phyloP scores from a whole-genome alignment of 2,113 vertebrate species.

The Lophius piscatorius region DNA sequence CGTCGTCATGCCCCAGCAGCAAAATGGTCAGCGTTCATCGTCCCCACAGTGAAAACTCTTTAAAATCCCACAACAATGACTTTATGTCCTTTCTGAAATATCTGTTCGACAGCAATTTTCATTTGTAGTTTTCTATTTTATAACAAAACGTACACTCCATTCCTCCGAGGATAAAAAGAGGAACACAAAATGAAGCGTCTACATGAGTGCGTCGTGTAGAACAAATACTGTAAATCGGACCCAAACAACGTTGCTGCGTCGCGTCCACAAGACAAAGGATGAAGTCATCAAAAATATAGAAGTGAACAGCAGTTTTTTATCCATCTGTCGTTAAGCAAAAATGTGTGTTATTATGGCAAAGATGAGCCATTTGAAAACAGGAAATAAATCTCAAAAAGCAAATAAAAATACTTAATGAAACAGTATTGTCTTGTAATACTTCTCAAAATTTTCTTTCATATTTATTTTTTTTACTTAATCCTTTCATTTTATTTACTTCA shows the following conservation, averaged over 20 bases:
- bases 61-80: constrained; percentile 39
- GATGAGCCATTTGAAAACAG: constrained; percentile 66
- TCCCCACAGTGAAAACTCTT: constrained; percentile 21
- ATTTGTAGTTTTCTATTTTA: constrained; percentile 68
- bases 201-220: constrained; percentile 50
- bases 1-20: constrained; percentile 55
- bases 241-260: constrained; percentile 28
- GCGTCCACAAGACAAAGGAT: constrained; percentile 47
- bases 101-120: constrained; percentile 24
- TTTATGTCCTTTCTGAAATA: constrained; percentile 38
- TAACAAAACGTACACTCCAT: constrained; percentile 67
- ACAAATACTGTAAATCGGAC: constrained; percentile 39
- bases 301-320: constrained; percentile 70
- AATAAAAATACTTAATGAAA: constrained; percentile 59
- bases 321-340: constrained; percentile 60
- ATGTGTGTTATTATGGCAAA: constrained; percentile 65
- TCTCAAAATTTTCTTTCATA: constrained; percentile 38
- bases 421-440: constrained; percentile 36
- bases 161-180: constrained; percentile 47
- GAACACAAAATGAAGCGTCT: constrained; percentile 33
- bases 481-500: constrained; percentile 53
- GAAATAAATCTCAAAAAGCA: constrained; percentile 58
- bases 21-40: constrained; percentile 62
- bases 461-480: constrained; percentile 54
- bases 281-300: constrained; percentile 75